Base-by-base conservation (phyloP, 1,140 invertebrate species). In the Heliconius hermathena region DNA sequence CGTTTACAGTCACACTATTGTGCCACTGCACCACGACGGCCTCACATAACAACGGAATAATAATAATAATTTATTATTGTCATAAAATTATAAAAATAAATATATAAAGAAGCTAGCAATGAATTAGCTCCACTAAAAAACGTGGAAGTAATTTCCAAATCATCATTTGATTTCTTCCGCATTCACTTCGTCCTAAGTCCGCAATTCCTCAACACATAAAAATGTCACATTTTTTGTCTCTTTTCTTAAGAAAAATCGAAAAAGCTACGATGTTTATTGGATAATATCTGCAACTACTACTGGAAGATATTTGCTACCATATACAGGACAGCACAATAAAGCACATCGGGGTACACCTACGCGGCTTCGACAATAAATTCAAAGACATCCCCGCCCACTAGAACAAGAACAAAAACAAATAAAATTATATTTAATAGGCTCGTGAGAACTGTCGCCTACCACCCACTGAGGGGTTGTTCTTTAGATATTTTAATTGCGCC, bases 371-470 rank as follows among this genome's bases (percentile, higher is more conserved):
- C 83, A 74, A 90, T 88, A 91, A 90, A 90, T 84, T 78, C 81
- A 83, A 82, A 80, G 84, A 86, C 85, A 86, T 79, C 74, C 78
- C 82, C 81, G 80, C 80, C 84, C 82, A 86, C 82, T 90, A 89
- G 90, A 91, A 88, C 87, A 80, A 66, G 70, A 54, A 87, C 74
- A 90, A 90, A 93, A 92, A 90, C 88, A 91, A 93, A 91, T 90
- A 93, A 93, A 94, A 93, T 93, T 91, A 93, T 91, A 88, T 93
- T 93, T 94, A 93, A 94, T 94, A 92, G 91, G 82, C 86, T 91
- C 87, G 93, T 94, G 90, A 93, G 91, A 94, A 94, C 90, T 94
- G 93, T 94, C 93, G 89, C 89, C 87, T 84, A 91, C 93, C 93
- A 93, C 93, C 91, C 91, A 93, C 93, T 90, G 93, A 78, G 93